A percentile compares a stretch with the other conserved stretches of the same genome.
These are phyloP conservation scores for Tyria jacobaeae DNA, from an alignment of 2,888 invertebrate genomes.

Conservation along the genomic window DNA sequence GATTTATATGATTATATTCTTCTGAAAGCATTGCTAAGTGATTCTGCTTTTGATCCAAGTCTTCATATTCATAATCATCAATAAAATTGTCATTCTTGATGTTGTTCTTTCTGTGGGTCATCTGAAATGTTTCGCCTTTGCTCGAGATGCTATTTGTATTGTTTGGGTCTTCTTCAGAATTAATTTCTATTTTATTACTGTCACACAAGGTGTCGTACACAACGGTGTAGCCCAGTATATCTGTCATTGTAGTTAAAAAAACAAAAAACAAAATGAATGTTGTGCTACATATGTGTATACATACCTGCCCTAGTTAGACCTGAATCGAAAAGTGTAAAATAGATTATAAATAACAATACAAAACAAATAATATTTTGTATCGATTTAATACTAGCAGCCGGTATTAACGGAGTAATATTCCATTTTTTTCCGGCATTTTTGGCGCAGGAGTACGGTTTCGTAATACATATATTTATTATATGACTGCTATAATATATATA, in stretches of 20 bases:
- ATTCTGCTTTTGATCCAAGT: constrained; percentile 20
- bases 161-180: constrained; percentile 17
- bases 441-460: too few relatives aligned
- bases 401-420: too few relatives aligned
- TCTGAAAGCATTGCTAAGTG: constrained; percentile 16
- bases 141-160: constrained; percentile 15
- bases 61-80: constrained; percentile 20
- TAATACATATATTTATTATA: too few relatives aligned
- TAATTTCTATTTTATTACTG: constrained; percentile 7
- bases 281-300: constrained; percentile 40
- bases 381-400: too few relatives aligned
- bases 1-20: constrained; percentile 22
- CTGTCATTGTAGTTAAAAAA: constrained; percentile 31
- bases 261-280: background rate
- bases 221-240: constrained; percentile 27
- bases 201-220: constrained; percentile 31
- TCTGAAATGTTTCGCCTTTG: constrained; percentile 13
- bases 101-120: constrained; percentile 15
- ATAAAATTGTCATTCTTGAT: background rate
- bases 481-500: too few relatives aligned
- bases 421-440: too few relatives aligned
- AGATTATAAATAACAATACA: background rate
- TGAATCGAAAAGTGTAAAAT: constrained; percentile 50
- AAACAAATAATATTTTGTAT: too few relatives aligned
- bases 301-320: constrained; percentile 72